phyloP scores from a whole-genome alignment of 2,888 invertebrate genomes.

The Neelides folsomi region DNA sequence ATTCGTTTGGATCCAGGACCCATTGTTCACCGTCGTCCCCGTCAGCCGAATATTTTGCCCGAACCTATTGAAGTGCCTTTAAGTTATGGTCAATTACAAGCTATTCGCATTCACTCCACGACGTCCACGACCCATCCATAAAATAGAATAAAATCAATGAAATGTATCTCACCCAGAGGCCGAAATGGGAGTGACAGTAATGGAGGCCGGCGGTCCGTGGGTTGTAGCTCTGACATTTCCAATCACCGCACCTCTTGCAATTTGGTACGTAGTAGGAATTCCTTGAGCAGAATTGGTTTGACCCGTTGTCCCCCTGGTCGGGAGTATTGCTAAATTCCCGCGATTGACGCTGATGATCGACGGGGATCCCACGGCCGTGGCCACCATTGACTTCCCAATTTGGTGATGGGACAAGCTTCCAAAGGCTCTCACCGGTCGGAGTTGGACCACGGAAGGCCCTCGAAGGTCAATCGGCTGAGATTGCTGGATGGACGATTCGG shows the following conservation, averaged over 20 bases:
- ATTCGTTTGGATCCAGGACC: slow-evolving; percentile 27
- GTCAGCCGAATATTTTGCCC: slow-evolving; percentile 23
- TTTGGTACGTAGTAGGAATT: slow-evolving; percentile 39
- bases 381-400: slow-evolving; percentile 11
- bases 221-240: slow-evolving; percentile 18
- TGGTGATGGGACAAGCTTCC: slow-evolving; percentile 13
- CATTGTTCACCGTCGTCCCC: slow-evolving; percentile 25
- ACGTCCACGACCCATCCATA: no score
- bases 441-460: slow-evolving; percentile 24
- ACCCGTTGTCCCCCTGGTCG: slow-evolving; percentile 38
- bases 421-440: slow-evolving; percentile 24
- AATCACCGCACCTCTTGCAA: slow-evolving; percentile 37
- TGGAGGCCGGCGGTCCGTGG: slow-evolving; percentile 26
- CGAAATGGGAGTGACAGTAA: slow-evolving; percentile 31
- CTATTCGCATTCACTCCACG: no score
- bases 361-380: slow-evolving; percentile 15
- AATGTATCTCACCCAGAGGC: slow-evolving; percentile 20
- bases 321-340: slow-evolving; percentile 26
- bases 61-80: slow-evolving; percentile 12
- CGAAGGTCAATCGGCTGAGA: slow-evolving; percentile 28
- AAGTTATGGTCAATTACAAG: no score
- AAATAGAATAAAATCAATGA: no score
- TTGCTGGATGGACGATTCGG: slow-evolving; percentile 18
- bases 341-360: slow-evolving; percentile 29
- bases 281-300: slow-evolving; percentile 37